Evolutionary conservation across 2,888 invertebrate species (phyloP).

Genomic region (Litoditis marina): DNA sequence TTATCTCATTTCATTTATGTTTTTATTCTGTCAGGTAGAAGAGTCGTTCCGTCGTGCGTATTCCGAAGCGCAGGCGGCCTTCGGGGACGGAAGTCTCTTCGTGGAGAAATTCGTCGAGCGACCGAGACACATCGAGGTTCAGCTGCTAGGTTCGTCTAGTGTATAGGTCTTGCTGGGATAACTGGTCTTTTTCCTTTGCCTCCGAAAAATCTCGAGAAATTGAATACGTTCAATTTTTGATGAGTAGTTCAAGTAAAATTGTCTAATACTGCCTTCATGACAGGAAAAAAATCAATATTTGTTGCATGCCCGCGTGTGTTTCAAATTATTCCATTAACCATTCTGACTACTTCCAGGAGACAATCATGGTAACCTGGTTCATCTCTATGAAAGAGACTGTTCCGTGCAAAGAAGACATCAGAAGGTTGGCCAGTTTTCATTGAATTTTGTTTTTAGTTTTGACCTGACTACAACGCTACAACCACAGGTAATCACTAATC

Average conservation of each 20-base stretch:
- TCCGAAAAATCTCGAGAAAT: no score
- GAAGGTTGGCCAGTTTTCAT: slow-evolving; percentile 70
- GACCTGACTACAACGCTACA: not conserved
- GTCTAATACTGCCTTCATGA: no score
- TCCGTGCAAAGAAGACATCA: slow-evolving; percentile 97
- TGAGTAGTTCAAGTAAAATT: no score
- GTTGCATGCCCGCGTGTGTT: no score
- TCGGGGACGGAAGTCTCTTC: slow-evolving; percentile 97
- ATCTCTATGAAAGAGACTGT: slow-evolving; percentile 94
- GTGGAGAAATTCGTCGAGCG: slow-evolving; percentile 96
- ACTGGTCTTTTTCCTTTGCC: no score
- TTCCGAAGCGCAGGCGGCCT: slow-evolving; percentile 91
- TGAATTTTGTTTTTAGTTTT: not conserved
- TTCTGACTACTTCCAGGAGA: slow-evolving; percentile 68
- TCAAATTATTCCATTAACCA: not conserved
- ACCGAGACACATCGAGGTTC: slow-evolving; percentile 96
- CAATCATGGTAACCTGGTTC: slow-evolving; percentile 89
- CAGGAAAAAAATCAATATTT: no score
- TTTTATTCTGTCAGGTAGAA: slow-evolving; percentile 73
- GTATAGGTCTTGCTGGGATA: not conserved
- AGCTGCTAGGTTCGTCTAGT: slow-evolving; percentile 72
- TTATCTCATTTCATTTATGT: no score
- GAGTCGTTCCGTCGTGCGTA: slow-evolving; percentile 87
- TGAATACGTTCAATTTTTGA: no score
- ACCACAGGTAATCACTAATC: no score